phyloP scores from a whole-genome alignment of 2,797 vertebrate species.

The Eospalax fontanierii region DNA sequence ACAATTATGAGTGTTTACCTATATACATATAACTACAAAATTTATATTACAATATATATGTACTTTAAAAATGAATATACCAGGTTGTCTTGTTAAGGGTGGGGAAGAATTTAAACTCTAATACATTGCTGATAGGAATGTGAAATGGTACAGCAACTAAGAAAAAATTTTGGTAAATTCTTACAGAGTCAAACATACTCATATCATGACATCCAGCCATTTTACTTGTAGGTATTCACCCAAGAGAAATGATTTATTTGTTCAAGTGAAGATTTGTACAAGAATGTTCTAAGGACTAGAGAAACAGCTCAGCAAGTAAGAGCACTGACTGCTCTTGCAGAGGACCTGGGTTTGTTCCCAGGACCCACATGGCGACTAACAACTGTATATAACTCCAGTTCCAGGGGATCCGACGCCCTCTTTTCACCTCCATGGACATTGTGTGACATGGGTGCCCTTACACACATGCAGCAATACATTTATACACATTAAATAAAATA shows the following conservation, averaged over 20 bases:
- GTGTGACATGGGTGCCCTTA: too few relatives aligned
- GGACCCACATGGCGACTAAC: too few relatives aligned
- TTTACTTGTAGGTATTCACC: constrained; percentile 34
- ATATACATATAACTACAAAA: background rate
- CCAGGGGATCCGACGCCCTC: too few relatives aligned
- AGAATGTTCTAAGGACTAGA: background rate
- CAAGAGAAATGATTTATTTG: background rate
- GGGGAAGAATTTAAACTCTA: background rate
- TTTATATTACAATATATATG: background rate
- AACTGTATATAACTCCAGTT: too few relatives aligned
- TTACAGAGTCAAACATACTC: constrained; percentile 36
- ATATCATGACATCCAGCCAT: background rate
- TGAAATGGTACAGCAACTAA: constrained; percentile 28
- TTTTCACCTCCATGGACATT: too few relatives aligned
- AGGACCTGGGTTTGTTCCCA: too few relatives aligned
- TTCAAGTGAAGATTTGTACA: background rate
- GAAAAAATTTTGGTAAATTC: background rate
- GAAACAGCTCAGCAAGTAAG: too few relatives aligned
- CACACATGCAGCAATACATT: too few relatives aligned
- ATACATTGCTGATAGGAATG: background rate
- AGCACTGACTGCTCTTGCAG: too few relatives aligned
- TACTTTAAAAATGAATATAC: background rate
- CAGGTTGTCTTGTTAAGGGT: constrained; percentile 11
- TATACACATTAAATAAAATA: too few relatives aligned
- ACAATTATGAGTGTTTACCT: background rate